Conservation (phyloP, 2,888 invertebrate species). For the Drosophila mettleri region DNA sequence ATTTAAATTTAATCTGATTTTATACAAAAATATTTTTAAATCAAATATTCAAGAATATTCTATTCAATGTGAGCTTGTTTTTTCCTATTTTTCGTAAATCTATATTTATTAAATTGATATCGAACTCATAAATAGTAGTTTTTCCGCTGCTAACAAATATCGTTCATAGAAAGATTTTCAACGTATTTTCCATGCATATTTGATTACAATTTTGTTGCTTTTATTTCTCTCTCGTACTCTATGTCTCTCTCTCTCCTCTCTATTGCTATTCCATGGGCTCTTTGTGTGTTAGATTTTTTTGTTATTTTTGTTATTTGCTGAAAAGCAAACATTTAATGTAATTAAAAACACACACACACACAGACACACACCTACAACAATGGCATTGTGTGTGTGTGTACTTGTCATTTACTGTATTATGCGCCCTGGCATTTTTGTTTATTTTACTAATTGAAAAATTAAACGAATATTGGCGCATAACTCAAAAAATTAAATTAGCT, state of each 20-base stretch:
- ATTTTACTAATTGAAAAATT: conserved; percentile 66
- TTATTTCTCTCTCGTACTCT: background rate
- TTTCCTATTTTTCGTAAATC: background rate
- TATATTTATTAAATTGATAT: background rate
- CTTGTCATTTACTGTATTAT: conserved; percentile 22
- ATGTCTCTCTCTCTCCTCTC: too few relatives aligned
- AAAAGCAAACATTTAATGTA: conserved; percentile 54
- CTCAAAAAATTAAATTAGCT: conserved; percentile 14
- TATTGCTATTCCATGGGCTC: background rate
- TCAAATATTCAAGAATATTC: background rate
- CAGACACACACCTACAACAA: conserved; percentile 22
- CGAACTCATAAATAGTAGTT: background rate
- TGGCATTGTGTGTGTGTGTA: conserved; percentile 22
- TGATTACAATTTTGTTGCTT: conserved; percentile 4
- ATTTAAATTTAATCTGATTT: background rate
- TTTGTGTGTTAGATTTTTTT: background rate
- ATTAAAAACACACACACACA: conserved; percentile 50
- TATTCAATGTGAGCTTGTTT: background rate
- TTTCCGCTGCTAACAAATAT: background rate
- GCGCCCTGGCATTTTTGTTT: conserved; percentile 43
- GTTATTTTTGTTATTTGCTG: conserved; percentile 8
- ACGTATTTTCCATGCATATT: background rate
- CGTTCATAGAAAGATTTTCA: background rate
- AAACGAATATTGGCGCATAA: conserved; percentile 42
- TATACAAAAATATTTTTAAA: background rate